Conservation (phyloP, 1,140 invertebrate species). For the Delia radicum region DNA sequence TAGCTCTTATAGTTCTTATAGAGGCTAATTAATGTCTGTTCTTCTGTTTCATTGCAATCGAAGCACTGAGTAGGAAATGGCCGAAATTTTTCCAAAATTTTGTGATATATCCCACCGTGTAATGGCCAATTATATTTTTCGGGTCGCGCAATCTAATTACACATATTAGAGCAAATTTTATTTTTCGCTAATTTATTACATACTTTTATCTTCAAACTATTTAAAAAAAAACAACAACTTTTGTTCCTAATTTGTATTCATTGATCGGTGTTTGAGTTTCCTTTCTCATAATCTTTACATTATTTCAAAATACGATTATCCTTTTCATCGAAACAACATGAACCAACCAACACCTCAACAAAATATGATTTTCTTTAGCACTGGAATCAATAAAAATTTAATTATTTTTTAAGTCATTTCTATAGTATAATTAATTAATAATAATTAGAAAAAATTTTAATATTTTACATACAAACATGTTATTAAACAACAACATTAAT, state of each 20-base stretch:
- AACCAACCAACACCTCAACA: neutral
- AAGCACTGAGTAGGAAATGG: no score
- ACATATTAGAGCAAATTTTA: no score
- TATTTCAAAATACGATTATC: neutral
- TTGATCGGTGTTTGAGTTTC: constrained; percentile 16
- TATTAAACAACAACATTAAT: constrained; percentile 39
- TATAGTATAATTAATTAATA: neutral
- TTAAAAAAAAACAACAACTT: neutral
- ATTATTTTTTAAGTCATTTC: neutral
- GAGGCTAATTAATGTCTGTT: no score
- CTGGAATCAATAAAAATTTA: neutral
- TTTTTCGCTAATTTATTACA: no score
- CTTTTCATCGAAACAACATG: neutral
- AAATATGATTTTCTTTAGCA: neutral
- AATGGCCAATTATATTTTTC: no score
- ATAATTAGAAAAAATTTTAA: neutral
- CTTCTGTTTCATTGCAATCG: no score
- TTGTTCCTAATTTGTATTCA: constrained; percentile 29
- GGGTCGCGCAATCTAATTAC: no score
- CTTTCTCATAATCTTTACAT: neutral
- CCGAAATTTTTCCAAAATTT: no score
- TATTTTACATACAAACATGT: neutral
- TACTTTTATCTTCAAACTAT: no score
- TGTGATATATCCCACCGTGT: no score
- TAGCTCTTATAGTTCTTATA: no score